Conservation (phyloP, 2,113 vertebrate genomes). For the Macrotis lagotis region DNA sequence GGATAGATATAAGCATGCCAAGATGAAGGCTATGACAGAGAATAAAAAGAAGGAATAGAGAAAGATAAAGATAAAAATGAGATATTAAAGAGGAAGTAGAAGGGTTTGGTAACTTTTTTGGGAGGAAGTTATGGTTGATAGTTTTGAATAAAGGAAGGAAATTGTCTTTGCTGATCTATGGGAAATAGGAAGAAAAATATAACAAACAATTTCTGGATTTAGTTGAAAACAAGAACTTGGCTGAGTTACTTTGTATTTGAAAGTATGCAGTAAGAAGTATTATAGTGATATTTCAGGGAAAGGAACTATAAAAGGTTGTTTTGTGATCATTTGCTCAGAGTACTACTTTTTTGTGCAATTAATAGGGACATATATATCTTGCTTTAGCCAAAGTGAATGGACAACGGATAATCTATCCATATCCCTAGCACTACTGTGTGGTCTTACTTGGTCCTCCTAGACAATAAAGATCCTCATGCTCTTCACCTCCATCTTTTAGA, state of each 20-base stretch:
- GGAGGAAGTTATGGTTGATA: constrained; percentile 45
- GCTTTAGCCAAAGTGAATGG: not conserved
- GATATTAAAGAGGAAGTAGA: constrained; percentile 29
- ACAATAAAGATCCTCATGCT: not conserved
- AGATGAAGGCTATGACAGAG: not conserved
- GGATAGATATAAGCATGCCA: constrained; percentile 1
- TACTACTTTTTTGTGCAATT: not conserved
- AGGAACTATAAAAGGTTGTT: constrained; percentile 11
- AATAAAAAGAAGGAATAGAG: not conserved
- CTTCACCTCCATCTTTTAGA: not conserved
- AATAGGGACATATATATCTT: not conserved
- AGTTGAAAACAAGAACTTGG: constrained; percentile 27
- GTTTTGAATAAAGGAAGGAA: constrained; percentile 57
- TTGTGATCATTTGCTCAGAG: not conserved
- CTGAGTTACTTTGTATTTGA: constrained; percentile 55
- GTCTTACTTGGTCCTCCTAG: not conserved
- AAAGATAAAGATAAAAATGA: constrained; percentile 20
- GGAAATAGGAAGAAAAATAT: constrained; percentile 53
- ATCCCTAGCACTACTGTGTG: not conserved
- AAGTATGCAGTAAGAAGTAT: constrained; percentile 29
- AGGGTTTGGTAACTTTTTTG: constrained; percentile 23
- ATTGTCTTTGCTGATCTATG: constrained; percentile 55
- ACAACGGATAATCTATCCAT: not conserved
- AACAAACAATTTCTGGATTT: constrained; percentile 41
- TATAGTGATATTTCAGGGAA: not conserved